Percentiles rank a stretch among this genome's conserved stretches.
These are phyloP conservation scores for Melanchra persicariae DNA, from an alignment of 2,888 invertebrate genomes.

Conservation along the genomic window DNA sequence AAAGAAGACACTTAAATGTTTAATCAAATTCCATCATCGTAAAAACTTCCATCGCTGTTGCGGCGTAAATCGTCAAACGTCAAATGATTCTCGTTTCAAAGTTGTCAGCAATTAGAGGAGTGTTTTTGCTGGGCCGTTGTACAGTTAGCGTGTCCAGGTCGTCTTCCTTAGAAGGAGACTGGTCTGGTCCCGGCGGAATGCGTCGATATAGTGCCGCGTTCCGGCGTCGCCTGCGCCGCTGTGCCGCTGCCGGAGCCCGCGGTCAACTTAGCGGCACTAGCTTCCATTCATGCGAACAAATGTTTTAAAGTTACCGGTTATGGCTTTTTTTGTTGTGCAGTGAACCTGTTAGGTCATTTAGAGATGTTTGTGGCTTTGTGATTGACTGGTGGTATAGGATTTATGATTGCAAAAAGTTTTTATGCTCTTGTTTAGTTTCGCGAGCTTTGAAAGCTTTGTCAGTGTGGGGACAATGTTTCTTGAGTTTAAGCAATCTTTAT, in stretches of 20 bases:
- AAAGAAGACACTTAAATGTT: slow-evolving; percentile 31
- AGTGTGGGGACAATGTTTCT: not conserved
- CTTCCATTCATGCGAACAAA: slow-evolving; percentile 65
- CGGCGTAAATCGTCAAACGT: slow-evolving; percentile 58
- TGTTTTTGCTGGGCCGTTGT: slow-evolving; percentile 78
- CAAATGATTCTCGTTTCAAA: slow-evolving; percentile 69
- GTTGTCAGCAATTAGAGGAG: slow-evolving; percentile 80
- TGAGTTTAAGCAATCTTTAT: not conserved
- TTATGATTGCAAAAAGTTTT: slow-evolving; percentile 37
- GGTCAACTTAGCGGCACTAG: slow-evolving; percentile 66
- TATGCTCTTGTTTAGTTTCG: slow-evolving; percentile 1
- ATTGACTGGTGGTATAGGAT: slow-evolving; percentile 31
- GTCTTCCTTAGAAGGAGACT: slow-evolving; percentile 84
- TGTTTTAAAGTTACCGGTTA: slow-evolving; percentile 65
- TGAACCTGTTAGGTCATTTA: slow-evolving; percentile 53
- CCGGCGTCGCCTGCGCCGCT: slow-evolving; percentile 34
- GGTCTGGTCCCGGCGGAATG: slow-evolving; percentile 80
- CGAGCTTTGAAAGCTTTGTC: slow-evolving; percentile 1
- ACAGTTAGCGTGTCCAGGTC: slow-evolving; percentile 84
- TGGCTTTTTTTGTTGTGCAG: slow-evolving; percentile 43
- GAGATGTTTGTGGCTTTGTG: slow-evolving; percentile 26
- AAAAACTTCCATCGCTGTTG: slow-evolving; percentile 36
- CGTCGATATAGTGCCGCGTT: slow-evolving; percentile 79
- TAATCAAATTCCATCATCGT: slow-evolving; percentile 41
- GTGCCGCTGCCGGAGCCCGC: slow-evolving; percentile 33